Conservation (phyloP, 1,140 invertebrate genomes). For the Brevipalpus yothersi region DNA sequence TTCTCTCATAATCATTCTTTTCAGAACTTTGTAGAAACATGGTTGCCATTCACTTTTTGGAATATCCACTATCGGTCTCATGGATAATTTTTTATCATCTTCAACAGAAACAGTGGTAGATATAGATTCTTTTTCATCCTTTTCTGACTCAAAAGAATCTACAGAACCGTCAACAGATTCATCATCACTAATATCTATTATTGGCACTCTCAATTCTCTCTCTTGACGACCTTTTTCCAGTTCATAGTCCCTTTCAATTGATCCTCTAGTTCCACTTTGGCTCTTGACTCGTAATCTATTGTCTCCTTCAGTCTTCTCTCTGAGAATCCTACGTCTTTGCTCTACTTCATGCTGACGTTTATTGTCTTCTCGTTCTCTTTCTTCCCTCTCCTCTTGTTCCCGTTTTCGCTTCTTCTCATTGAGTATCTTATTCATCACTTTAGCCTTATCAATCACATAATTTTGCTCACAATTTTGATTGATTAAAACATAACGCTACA, state of each 20-base stretch:
- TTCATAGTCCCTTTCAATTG: neutral
- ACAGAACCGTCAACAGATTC: neutral
- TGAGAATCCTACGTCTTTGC: neutral
- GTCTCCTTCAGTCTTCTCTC: neutral
- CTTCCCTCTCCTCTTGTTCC: neutral
- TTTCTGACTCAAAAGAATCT: too few species aligned
- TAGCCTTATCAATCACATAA: neutral
- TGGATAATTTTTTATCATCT: neutral
- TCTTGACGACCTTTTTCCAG: neutral
- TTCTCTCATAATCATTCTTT: neutral
- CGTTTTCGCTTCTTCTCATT: neutral
- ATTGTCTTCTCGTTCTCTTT: neutral
- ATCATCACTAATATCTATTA: neutral
- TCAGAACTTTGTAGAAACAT: neutral
- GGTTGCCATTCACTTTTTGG: neutral
- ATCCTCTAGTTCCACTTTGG: neutral
- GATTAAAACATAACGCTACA: neutral
- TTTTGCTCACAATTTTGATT: neutral
- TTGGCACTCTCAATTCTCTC: neutral
- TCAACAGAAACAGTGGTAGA: neutral
- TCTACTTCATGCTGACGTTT: neutral
- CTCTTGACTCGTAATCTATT: neutral
- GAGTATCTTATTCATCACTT: neutral
- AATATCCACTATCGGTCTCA: neutral
- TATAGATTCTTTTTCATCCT: too few species aligned